phyloP scores from a whole-genome alignment of 64 coral and sea anemone species.

The Orbicella faveolata region DNA sequence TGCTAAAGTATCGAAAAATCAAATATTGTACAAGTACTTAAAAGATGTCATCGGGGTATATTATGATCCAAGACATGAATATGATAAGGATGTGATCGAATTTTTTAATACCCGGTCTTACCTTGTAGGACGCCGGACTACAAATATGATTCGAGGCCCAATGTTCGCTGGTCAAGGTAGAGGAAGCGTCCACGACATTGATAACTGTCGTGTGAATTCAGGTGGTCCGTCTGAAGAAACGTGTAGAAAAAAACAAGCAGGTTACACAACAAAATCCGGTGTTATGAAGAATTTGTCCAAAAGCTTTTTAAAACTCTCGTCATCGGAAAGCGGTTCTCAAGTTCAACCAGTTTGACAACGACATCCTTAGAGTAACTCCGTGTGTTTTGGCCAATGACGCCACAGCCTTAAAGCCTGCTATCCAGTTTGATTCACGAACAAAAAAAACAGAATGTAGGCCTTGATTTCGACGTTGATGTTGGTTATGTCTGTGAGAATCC shows the following conservation, averaged over 20 bases:
- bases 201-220: constrained; percentile 26
- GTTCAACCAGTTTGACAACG: constrained; percentile 12
- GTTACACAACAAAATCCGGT: constrained; percentile 66
- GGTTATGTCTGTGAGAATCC: constrained; percentile 7
- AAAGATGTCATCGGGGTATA: constrained; percentile 44
- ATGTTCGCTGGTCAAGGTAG: constrained; percentile 47
- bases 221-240: constrained; percentile 42
- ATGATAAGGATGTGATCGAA: constrained; percentile 48
- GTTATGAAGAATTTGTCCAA: constrained; percentile 36
- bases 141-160: constrained; percentile 55
- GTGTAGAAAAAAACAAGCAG: constrained; percentile 22
- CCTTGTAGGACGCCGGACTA: constrained; percentile 47
- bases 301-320: neutral
- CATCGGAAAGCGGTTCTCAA: neutral
- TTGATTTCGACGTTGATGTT: constrained; percentile 21
- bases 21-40: constrained; percentile 44
- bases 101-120: constrained; percentile 59
- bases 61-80: constrained; percentile 41
- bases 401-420: constrained; percentile 41
- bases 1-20: constrained; percentile 24
- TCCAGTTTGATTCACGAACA: constrained; percentile 41
- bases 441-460: constrained; percentile 39
- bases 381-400: constrained; percentile 35
- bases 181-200: constrained; percentile 10
- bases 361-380: neutral